Base-by-base conservation (phyloP, 2,797 vertebrate species). In the Orestias chungarensis region DNA sequence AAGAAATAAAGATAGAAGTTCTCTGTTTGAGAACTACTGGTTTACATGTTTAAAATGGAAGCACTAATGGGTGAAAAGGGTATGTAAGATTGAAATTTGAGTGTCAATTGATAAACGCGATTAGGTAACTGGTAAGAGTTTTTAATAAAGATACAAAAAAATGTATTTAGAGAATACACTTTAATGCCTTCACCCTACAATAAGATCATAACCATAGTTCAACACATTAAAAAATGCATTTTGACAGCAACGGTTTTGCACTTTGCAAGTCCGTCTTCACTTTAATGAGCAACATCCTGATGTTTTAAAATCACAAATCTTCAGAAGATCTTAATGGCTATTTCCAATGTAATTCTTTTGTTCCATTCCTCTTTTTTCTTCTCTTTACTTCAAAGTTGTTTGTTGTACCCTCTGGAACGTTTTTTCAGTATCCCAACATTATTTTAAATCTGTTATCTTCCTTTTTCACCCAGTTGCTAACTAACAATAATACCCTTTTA, bases 401-500 rank as follows among this genome's bases (percentile, higher is more conserved):
- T 1, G 8, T 49, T 59, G 25, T 66, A 11, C 55, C 31, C 31
- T 35, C 55, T 59, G 55, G 55, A 31, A 35, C 23, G 9, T 59
- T 35, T 10, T 59, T 59, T 57, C 15, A 20, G 29, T 9, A 57
- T 8, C 31, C 38, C 57, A 6, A 42, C 38, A 64, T 12, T 46
- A 46, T 50, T 20, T 49, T 61, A 29, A 11, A 43, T 38, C 6
- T 62, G 27, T 68, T 50, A 27, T 40, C 23, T 49, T 59, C 7
- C 20, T 23, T 59, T 40, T 42, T 35, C 55, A 54, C 20, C 49
- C 49, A 47, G 27, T 68, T 54, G 42, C 40, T 31, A 68, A 70
- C 29, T 33, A 65, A 20, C 20, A 64, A 20, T 50, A 69, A 40
- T 50, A 20, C 55, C 62, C 18, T 59, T 66, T 62, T 38, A 78